These are phyloP conservation scores for Phlogophora meticulosa DNA, from an alignment of 2,888 invertebrate species.

Conservation along the genomic window DNA sequence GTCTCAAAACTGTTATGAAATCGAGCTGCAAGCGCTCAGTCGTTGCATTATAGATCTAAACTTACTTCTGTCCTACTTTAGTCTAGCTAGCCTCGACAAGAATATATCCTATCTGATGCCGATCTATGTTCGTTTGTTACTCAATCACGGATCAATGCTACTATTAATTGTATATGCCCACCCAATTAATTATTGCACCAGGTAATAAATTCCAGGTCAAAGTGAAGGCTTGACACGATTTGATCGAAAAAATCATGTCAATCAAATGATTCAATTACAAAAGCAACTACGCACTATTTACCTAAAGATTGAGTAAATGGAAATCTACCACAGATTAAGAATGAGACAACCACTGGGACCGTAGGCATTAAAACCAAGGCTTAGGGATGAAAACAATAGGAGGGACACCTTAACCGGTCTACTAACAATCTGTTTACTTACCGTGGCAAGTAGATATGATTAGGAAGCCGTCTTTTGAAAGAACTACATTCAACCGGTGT, in stretches of 20 bases:
- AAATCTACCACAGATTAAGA: neutral
- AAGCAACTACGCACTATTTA: slow-evolving; percentile 7
- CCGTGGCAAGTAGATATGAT: neutral
- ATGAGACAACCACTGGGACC: neutral
- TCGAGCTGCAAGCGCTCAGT: slow-evolving; percentile 20
- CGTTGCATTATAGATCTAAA: slow-evolving; percentile 38
- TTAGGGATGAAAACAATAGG: neutral
- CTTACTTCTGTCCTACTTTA: slow-evolving; percentile 53
- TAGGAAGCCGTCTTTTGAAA: neutral
- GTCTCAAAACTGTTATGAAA: slow-evolving; percentile 33
- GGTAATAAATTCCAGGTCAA: slow-evolving; percentile 24
- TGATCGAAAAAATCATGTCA: slow-evolving; percentile 27
- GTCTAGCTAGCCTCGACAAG: slow-evolving; percentile 22
- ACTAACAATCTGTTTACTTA: neutral
- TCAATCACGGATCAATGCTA: slow-evolving; percentile 27
- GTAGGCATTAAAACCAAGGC: neutral
- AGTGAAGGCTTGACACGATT: slow-evolving; percentile 43
- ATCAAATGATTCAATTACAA: slow-evolving; percentile 21
- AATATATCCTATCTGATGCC: slow-evolving; percentile 21
- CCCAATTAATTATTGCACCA: neutral
- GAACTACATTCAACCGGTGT: neutral
- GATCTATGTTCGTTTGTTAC: slow-evolving; percentile 22
- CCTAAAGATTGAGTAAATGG: neutral
- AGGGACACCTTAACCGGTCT: neutral
- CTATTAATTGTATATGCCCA: slow-evolving; percentile 8